These are phyloP conservation scores for Rhogogaster chlorosoma DNA, from an alignment of 2,888 invertebrate genomes.

Conservation along the genomic window DNA sequence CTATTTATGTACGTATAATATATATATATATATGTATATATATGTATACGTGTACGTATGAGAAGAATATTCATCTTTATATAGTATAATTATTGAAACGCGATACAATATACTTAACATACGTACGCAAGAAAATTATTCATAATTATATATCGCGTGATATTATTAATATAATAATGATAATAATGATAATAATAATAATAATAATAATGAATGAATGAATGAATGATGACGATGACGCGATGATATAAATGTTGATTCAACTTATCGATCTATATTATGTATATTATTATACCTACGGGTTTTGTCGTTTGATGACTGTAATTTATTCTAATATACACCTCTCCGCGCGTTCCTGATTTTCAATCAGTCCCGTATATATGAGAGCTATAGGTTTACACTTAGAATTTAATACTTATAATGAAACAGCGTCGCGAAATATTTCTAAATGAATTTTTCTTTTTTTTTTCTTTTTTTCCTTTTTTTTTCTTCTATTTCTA, in stretches of 20 bases:
- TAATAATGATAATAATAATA: background rate
- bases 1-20: background rate
- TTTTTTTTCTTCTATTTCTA: background rate
- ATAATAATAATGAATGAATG: too few species aligned
- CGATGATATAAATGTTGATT: constrained; percentile 57
- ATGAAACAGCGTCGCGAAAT: constrained; percentile 19
- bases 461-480: background rate
- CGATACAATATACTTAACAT: background rate
- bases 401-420: constrained; percentile 11
- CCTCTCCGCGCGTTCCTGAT: constrained; percentile 29
- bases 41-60: background rate
- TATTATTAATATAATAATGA: constrained; percentile 5
- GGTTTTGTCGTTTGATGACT: constrained; percentile 46
- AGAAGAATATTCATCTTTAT: background rate
- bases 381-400: constrained; percentile 35
- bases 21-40: background rate
- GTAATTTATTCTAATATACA: constrained; percentile 30
- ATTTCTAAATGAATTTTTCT: background rate
- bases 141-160: background rate
- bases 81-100: background rate
- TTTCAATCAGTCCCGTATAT: constrained; percentile 27
- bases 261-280: constrained; percentile 22
- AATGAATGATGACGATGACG: constrained; percentile 53
- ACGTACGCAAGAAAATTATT: constrained; percentile 11
- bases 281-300: constrained; percentile 17